These are phyloP conservation scores for Tipula lateralis DNA, from an alignment of 2,888 invertebrate species.

Conservation along the genomic window DNA sequence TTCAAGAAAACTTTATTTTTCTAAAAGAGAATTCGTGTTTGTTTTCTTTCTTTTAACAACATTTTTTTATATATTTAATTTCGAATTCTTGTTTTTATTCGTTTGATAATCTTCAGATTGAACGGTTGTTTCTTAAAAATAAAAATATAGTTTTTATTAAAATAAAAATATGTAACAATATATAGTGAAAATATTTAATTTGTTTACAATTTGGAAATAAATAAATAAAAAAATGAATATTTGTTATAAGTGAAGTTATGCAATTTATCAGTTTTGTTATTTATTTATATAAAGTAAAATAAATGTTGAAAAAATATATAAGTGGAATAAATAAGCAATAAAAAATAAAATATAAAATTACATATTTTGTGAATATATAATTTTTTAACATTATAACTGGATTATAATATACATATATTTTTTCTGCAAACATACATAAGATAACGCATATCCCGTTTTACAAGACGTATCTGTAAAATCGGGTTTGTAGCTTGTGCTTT, in stretches of 20 bases:
- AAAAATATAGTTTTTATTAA: neutral
- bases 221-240: neutral
- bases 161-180: neutral
- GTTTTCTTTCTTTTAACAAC: neutral
- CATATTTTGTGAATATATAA: neutral
- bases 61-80: neutral
- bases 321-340: slow-evolving; percentile 19
- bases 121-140: neutral
- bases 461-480: neutral
- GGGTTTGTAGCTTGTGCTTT: neutral
- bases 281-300: neutral
- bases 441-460: slow-evolving; percentile 8
- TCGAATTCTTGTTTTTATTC: neutral
- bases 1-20: neutral
- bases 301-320: neutral
- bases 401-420: neutral
- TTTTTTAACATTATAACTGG: neutral
- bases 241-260: slow-evolving; percentile 5
- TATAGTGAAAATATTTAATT: neutral
- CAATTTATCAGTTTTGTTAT: neutral
- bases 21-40: neutral
- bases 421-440: neutral
- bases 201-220: neutral
- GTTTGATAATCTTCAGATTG: neutral
- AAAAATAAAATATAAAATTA: no score